Conservation (phyloP, 2,888 invertebrate species). For the Pemphredon lugubris region DNA sequence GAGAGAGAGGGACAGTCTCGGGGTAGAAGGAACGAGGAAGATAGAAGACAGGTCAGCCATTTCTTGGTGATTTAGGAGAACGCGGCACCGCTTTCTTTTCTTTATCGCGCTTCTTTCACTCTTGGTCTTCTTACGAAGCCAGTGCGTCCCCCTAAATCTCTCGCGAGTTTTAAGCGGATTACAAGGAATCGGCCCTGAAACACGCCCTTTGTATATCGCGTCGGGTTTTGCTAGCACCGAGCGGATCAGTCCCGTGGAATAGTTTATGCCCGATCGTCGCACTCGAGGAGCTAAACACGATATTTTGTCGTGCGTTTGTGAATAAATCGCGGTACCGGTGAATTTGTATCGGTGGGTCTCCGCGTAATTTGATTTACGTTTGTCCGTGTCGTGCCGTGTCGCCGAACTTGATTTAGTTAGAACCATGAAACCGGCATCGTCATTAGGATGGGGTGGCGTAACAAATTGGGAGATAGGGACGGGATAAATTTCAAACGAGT, state of each 20-base stretch:
- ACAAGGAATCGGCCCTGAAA: conserved; percentile 34
- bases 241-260: too few relatives aligned
- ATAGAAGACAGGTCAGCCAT: conserved; percentile 29
- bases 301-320: conserved; percentile 2
- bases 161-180: conserved; percentile 52
- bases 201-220: conserved; percentile 2
- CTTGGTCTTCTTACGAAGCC: conserved; percentile 35
- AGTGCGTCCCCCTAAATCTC: conserved; percentile 32
- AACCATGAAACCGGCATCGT: not conserved
- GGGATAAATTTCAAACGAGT: conserved; percentile 13
- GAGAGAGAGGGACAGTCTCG: conserved; percentile 10
- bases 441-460: conserved; percentile 4
- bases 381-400: not conserved
- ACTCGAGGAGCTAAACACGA: not conserved
- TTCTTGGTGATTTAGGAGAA: conserved; percentile 60
- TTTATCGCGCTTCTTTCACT: conserved; percentile 44
- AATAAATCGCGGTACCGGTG: not conserved
- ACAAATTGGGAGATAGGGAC: conserved; percentile 41
- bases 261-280: not conserved
- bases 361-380: conserved; percentile 20
- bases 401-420: conserved; percentile 16
- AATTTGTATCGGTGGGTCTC: conserved; percentile 10
- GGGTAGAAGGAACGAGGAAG: conserved; percentile 6
- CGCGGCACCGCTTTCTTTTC: conserved; percentile 37
- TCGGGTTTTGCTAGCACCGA: too few relatives aligned